A percentile compares a stretch with the other conserved stretches of the same genome.
These are phyloP conservation scores for Drosophila multiciliata DNA, from an alignment of 2,888 invertebrate genomes.

Conservation along the genomic window DNA sequence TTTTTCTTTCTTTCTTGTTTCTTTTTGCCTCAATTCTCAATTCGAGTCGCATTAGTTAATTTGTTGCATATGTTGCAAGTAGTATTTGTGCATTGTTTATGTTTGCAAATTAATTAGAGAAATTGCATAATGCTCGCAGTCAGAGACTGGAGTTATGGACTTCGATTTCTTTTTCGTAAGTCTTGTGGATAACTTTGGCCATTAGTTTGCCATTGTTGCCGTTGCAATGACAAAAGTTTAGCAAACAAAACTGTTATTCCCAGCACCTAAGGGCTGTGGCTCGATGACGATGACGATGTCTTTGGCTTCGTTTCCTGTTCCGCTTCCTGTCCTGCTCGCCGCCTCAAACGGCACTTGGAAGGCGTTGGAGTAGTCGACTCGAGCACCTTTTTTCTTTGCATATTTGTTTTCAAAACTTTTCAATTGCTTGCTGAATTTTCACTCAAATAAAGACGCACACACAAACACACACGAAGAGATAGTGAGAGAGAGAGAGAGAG, in stretches of 20 bases:
- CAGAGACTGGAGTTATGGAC: constrained; percentile 6
- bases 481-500: constrained; percentile 1
- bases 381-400: constrained; percentile 77
- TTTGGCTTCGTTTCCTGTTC: constrained; percentile 41
- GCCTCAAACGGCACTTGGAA: constrained; percentile 40
- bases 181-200: constrained; percentile 39
- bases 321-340: constrained; percentile 38
- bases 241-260: constrained; percentile 68
- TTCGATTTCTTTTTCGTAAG: constrained; percentile 21
- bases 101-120: constrained; percentile 28
- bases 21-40: neutral
- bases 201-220: constrained; percentile 65
- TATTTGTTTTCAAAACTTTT: constrained; percentile 75
- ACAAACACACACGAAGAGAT: constrained; percentile 17
- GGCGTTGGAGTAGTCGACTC: constrained; percentile 51
- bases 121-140: constrained; percentile 3
- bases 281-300: constrained; percentile 32
- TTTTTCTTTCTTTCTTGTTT: neutral
- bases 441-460: constrained; percentile 53
- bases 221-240: constrained; percentile 72
- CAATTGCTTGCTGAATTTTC: constrained; percentile 69
- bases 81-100: neutral
- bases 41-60: constrained; percentile 9
- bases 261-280: constrained; percentile 39
- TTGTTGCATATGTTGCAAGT: constrained; percentile 5